Percentiles rank a stretch among this genome's conserved stretches.
Conservation (phyloP, 1,140 invertebrate species). For the Heliconius melpomene region DNA sequence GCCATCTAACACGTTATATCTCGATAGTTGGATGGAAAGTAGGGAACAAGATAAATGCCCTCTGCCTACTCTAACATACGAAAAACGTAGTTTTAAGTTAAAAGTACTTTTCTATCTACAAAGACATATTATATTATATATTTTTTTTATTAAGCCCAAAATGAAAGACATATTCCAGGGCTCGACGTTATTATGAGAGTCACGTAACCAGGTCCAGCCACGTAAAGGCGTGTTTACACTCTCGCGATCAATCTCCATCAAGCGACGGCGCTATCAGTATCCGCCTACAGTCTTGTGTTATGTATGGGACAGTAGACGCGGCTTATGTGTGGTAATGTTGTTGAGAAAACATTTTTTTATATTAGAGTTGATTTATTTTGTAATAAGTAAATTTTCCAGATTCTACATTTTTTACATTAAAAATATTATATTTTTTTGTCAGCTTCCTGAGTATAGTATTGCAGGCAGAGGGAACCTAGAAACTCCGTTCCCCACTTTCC, state of each 20-base stretch:
- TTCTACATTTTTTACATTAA: too few species aligned
- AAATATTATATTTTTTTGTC: too few species aligned
- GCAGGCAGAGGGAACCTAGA: too few species aligned
- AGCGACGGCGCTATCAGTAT: conserved; percentile 62
- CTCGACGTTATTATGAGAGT: conserved; percentile 36
- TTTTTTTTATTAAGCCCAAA: neutral
- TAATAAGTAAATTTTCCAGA: too few species aligned
- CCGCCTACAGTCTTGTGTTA: conserved; percentile 43
- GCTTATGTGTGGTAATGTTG: conserved; percentile 14
- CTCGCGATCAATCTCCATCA: conserved; percentile 73
- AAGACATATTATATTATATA: neutral
- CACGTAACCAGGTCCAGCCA: conserved; percentile 57
- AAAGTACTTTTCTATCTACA: too few species aligned
- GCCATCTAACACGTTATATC: too few species aligned
- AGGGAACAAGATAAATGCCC: too few species aligned
- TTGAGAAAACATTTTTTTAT: neutral
- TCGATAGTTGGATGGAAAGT: too few species aligned
- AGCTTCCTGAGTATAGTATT: too few species aligned
- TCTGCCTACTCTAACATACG: too few species aligned
- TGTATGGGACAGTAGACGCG: conserved; percentile 42
- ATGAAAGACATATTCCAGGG: neutral
- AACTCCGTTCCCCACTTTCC: too few species aligned
- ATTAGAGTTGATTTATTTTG: neutral
- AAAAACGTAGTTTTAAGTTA: too few species aligned
- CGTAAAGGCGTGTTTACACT: conserved; percentile 66